Evolutionary conservation across 2,888 invertebrate genomes (phyloP).

Genomic region (Kryphioiulus occultus): DNA sequence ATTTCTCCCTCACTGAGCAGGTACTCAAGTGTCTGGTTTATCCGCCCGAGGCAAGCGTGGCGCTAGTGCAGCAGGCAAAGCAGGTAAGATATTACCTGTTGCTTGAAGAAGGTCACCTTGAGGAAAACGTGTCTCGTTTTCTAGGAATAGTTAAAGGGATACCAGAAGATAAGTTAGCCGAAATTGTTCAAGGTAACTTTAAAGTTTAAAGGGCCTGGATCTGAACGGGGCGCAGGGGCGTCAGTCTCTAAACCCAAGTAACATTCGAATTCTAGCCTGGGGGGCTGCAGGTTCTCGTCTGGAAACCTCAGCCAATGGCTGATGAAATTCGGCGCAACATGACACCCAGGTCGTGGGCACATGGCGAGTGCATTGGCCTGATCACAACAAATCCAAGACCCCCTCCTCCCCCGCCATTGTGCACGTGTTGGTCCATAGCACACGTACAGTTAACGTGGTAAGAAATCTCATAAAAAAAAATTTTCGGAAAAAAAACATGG

Average conservation of each 20-base stretch:
- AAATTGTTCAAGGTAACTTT: constrained; percentile 6
- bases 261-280: too few relatives aligned
- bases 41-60: neutral
- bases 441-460: neutral
- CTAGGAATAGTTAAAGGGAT: neutral
- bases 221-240: neutral
- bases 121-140: neutral
- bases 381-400: neutral
- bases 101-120: constrained; percentile 11
- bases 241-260: neutral
- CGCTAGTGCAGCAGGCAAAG: neutral
- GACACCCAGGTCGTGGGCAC: constrained; percentile 16
- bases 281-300: neutral
- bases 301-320: neutral
- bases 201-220: constrained; percentile 21
- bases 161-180: neutral
- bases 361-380: neutral
- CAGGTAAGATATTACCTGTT: constrained; percentile 24
- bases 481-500: neutral
- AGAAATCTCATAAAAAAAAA: neutral
- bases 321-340: neutral
- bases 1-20: too few relatives aligned
- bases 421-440: neutral
- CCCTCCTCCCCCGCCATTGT: neutral
- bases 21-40: neutral